Evolutionary conservation across 1,140 invertebrate genomes (phyloP), one percentile per base, ranked within the genome.

Genomic region (Microplitis mediator): DNA sequence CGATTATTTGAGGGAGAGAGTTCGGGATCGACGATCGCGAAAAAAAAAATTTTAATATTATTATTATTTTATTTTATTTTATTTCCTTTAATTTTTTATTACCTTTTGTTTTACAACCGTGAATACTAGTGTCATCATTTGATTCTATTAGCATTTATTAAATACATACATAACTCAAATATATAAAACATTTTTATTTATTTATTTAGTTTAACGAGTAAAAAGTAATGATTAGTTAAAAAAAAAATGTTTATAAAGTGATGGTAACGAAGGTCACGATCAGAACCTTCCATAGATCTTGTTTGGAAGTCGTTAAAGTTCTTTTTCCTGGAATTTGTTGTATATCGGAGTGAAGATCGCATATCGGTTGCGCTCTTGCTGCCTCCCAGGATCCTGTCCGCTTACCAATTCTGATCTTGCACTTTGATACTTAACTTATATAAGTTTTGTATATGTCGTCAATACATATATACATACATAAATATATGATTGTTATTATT

Each of bases 391-490:
- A 83, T 85, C 80, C 81, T 79, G 77, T 81, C 79, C 82, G 81
- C 82, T 87, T 87, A 84, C 82, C 84, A 85, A 87, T 87, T 87
- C 85, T 78, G 85, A 87, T 86, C 84, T 86, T 86, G 84, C 84
- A 84, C 80, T 77, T 81, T 79, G 85, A 87, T 87, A 85, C 78
- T 80, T 81, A 74, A 77, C 82, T 80, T 76, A 73, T 60, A 69
- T 51, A 31, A 32, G 11, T 31, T 52, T 32, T 23, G 50, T 66
- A 34, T 62, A 34, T 32, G 31, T 51, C 16, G 16, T 51, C 14
- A 45, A 14, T 50, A 16, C 13, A 51, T 32, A 2, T 23, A 9
- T 23, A 31, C 23, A 58, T 23, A 23, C 4, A 23, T 58, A 58
- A 5, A 23, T 58, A 31, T 54, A 8, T 54, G 0, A n/a, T n/a